phyloP scores from a whole-genome alignment of 2,113 vertebrate species.

The Polyodon spathula region DNA sequence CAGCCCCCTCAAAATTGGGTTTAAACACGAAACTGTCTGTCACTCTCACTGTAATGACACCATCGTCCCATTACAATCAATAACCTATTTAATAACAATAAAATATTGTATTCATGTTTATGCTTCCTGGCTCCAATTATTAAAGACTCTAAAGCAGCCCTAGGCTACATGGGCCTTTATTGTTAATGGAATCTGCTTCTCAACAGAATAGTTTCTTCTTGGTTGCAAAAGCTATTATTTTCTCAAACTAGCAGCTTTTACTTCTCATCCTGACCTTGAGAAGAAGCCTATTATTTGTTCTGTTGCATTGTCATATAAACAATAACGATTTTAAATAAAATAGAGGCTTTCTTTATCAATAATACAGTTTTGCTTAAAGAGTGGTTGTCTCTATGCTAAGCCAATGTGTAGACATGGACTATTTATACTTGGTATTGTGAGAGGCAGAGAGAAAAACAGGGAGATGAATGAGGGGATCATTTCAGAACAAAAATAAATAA shows the following conservation, averaged over 20 bases:
- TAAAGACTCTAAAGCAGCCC: not conserved
- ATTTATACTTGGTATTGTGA: slow-evolving; percentile 13
- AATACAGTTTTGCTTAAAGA: slow-evolving; percentile 21
- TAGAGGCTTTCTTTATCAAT: slow-evolving; percentile 27
- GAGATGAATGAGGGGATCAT: slow-evolving; percentile 6
- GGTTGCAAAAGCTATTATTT: not conserved
- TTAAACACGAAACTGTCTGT: too few species aligned
- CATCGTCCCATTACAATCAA: too few species aligned
- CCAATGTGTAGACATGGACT: not conserved
- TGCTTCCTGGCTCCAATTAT: not conserved
- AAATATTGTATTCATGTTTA: not conserved
- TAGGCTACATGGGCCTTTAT: not conserved
- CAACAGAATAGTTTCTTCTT: not conserved
- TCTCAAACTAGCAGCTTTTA: not conserved
- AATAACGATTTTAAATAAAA: slow-evolving; percentile 9
- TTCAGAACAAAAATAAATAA: slow-evolving; percentile 6
- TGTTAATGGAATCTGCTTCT: not conserved
- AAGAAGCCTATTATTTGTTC: slow-evolving; percentile 1
- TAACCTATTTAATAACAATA: too few species aligned
- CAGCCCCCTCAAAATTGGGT: too few species aligned
- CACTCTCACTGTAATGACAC: too few species aligned
- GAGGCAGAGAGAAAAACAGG: not conserved
- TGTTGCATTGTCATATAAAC: slow-evolving; percentile 11
- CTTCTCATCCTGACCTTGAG: slow-evolving; percentile 10
- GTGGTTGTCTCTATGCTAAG: not conserved